phyloP scores from a whole-genome alignment of 2,888 invertebrate species.

The Habrosyne pyritoides region DNA sequence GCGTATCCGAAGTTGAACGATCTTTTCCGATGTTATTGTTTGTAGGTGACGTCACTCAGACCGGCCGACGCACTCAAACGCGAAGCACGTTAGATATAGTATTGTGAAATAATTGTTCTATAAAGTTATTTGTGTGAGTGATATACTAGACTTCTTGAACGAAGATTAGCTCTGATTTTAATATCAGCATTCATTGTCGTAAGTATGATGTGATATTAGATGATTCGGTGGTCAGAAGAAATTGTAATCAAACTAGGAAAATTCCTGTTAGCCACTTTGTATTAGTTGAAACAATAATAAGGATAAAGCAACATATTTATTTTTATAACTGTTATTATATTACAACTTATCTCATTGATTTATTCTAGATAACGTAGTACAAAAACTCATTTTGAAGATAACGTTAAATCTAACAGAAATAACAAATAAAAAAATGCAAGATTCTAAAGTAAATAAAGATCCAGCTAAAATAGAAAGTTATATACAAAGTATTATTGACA shows the following conservation, averaged over 20 bases:
- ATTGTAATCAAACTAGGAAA: no score
- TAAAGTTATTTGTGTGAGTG: neutral
- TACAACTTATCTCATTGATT: neutral
- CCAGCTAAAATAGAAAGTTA: conserved; percentile 32
- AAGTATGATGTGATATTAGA: no score
- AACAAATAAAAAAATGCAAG: neutral
- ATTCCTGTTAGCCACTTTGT: no score
- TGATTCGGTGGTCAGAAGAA: no score
- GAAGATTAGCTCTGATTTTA: no score
- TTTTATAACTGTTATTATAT: no score
- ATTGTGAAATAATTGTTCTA: no score
- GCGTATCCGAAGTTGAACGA: neutral
- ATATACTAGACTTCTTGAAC: no score
- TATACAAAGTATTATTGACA: conserved; percentile 31
- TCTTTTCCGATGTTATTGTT: neutral
- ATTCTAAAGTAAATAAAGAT: conserved; percentile 7
- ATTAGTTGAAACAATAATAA: no score
- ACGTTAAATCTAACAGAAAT: neutral
- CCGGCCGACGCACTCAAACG: neutral
- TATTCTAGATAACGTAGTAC: neutral
- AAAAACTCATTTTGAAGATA: neutral
- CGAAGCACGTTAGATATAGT: neutral
- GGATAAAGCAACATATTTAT: no score
- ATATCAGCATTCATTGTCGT: no score
- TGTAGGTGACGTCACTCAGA: neutral